Conservation (phyloP, 1,140 invertebrate species). For the Aphaenogaster ashmeadi region DNA sequence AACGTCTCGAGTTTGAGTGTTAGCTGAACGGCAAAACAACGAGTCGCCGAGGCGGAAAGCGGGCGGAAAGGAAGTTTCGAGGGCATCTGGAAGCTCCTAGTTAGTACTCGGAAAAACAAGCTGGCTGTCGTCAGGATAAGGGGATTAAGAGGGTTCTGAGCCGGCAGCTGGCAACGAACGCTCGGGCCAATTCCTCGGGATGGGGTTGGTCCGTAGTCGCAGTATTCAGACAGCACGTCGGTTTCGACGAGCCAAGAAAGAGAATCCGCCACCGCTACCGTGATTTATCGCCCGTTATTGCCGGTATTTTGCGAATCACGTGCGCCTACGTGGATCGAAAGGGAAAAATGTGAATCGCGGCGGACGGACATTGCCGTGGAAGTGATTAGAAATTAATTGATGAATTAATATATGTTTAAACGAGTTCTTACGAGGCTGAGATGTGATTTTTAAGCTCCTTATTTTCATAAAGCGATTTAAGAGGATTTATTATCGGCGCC, state of each 20-base stretch:
- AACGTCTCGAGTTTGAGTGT: conserved; percentile 32
- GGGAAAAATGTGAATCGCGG: background rate
- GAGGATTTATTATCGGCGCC: background rate
- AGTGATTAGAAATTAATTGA: conserved; percentile 8
- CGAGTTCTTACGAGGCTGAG: background rate
- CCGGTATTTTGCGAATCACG: conserved; percentile 24
- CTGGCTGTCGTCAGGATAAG: conserved; percentile 42
- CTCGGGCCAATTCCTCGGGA: conserved; percentile 24
- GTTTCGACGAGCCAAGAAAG: conserved; percentile 32
- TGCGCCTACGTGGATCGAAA: conserved; percentile 24
- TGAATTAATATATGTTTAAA: background rate
- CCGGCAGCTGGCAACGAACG: conserved; percentile 27
- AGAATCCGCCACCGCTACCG: background rate
- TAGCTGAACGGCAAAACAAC: conserved; percentile 13
- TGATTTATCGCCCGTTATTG: conserved; percentile 22
- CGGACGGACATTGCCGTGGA: background rate
- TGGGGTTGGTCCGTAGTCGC: conserved; percentile 2
- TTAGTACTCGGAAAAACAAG: conserved; percentile 46
- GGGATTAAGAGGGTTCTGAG: conserved; percentile 43
- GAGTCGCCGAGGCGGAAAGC: conserved; percentile 6
- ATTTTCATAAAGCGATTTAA: background rate
- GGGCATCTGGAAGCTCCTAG: conserved; percentile 34
- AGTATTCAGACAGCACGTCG: conserved; percentile 30
- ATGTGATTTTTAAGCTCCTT: background rate
- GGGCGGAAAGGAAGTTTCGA: conserved; percentile 35